Evolutionary conservation across 2,113 vertebrate species (phyloP).

Genomic region (Rafetus swinhoei): DNA sequence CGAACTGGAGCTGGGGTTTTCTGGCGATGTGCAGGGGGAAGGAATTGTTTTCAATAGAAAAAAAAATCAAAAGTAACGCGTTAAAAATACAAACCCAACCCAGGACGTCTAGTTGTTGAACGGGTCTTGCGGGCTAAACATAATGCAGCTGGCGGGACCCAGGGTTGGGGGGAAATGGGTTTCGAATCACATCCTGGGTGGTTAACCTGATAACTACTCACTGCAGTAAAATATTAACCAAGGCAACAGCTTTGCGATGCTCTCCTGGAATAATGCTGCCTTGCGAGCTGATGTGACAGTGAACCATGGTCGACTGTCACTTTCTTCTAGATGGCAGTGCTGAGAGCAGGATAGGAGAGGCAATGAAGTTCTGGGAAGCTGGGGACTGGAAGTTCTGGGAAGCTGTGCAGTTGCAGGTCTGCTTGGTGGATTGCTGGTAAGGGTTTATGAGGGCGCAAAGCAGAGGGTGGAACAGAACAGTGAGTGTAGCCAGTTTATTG

Average conservation of each 20-base stretch:
- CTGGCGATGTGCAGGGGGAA: background rate
- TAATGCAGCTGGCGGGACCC: background rate
- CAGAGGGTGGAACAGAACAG: background rate
- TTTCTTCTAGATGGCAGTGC: slow-evolving; percentile 49
- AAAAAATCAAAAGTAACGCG: rapidly evolving
- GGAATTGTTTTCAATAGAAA: background rate
- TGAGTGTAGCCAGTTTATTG: background rate
- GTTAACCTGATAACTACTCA: background rate
- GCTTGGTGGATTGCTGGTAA: background rate
- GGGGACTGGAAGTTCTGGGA: background rate
- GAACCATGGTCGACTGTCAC: background rate
- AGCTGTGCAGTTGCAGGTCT: background rate
- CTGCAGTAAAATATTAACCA: slow-evolving; percentile 25
- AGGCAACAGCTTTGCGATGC: slow-evolving; percentile 34
- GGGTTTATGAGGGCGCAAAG: background rate
- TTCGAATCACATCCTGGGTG: background rate
- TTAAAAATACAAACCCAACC: background rate
- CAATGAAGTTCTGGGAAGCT: background rate
- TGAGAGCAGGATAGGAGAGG: background rate
- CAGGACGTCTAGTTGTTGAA: background rate
- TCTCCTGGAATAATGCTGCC: slow-evolving; percentile 11
- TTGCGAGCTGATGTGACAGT: background rate
- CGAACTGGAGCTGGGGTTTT: background rate
- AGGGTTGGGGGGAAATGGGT: background rate
- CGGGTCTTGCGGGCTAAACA: background rate